Evolutionary conservation across 1,140 invertebrate species (phyloP).

Genomic region (Oppia nitens): DNA sequence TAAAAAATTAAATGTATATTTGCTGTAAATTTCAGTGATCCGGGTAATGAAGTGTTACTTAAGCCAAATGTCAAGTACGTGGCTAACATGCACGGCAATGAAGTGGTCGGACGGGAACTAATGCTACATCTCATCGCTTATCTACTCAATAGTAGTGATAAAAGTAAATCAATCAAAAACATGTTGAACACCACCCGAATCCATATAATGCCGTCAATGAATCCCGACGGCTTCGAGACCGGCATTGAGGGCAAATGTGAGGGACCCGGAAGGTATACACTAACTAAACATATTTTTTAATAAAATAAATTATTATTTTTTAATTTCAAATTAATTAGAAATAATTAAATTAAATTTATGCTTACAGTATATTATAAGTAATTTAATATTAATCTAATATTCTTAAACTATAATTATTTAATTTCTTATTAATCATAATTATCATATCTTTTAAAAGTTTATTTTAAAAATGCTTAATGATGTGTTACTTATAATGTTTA

Average conservation of each 20-base stretch:
- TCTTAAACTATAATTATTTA: too few relatives aligned
- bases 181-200: constrained; percentile 74
- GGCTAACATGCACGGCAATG: constrained; percentile 60
- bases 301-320: too few relatives aligned
- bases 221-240: constrained; percentile 66
- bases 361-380: too few relatives aligned
- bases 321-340: too few relatives aligned
- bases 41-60: constrained; percentile 17
- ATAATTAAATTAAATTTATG: too few relatives aligned
- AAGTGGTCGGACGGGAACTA: constrained; percentile 62
- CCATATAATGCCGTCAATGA: constrained; percentile 64
- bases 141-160: constrained; percentile 58
- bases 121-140: constrained; percentile 72
- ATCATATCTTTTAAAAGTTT: too few relatives aligned
- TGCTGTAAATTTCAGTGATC: too few relatives aligned
- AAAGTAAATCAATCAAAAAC: constrained; percentile 62
- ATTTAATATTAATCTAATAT: too few relatives aligned
- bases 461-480: too few relatives aligned
- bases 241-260: constrained; percentile 72
- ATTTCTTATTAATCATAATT: too few relatives aligned
- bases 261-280: constrained; percentile 34
- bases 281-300: too few relatives aligned
- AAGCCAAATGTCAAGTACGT: constrained; percentile 73
- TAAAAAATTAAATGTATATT: not conserved
- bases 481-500: too few relatives aligned